Evolutionary conservation across 2,888 invertebrate species (phyloP).

Genomic region (Troglohyphantes excavatus): DNA sequence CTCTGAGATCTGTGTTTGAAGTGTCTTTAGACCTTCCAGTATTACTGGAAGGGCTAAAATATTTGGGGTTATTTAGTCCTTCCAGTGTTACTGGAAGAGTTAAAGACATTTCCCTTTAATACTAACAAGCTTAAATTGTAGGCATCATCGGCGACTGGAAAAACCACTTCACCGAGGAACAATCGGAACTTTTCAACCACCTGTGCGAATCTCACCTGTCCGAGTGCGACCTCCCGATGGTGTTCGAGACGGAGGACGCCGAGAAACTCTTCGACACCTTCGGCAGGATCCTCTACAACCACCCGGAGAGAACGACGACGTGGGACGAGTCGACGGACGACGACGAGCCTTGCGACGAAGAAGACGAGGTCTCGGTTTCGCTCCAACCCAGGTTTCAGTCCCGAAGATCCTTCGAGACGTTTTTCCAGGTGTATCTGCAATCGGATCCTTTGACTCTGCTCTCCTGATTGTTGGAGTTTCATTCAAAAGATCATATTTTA

Average conservation of each 20-base stretch:
- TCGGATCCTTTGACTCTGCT: constrained; percentile 60
- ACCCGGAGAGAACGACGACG: constrained; percentile 31
- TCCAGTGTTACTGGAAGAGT: too few relatives aligned
- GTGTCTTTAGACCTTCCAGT: too few relatives aligned
- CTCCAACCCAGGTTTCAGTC: constrained; percentile 1
- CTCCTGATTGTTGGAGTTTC: constrained; percentile 40
- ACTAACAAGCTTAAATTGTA: too few relatives aligned
- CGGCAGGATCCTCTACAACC: constrained; percentile 72
- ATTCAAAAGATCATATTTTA: too few relatives aligned
- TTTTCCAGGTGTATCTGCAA: constrained; percentile 42
- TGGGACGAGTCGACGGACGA: background rate
- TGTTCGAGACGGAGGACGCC: constrained; percentile 71
- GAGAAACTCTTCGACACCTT: constrained; percentile 35
- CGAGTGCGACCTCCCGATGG: constrained; percentile 76
- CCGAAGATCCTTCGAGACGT: background rate
- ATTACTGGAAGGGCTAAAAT: too few relatives aligned
- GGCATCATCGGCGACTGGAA: constrained; percentile 92
- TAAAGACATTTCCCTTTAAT: too few relatives aligned
- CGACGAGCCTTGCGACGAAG: background rate
- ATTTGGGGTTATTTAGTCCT: too few relatives aligned
- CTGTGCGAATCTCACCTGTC: constrained; percentile 81
- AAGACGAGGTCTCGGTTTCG: background rate
- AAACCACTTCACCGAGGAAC: constrained; percentile 89
- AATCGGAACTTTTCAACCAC: constrained; percentile 88
- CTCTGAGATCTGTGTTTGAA: too few relatives aligned